Percentiles rank a stretch among this genome's conserved stretches.
These are phyloP conservation scores for Elanoides forficatus DNA, from an alignment of 2,113 vertebrate genomes.

Conservation along the genomic window DNA sequence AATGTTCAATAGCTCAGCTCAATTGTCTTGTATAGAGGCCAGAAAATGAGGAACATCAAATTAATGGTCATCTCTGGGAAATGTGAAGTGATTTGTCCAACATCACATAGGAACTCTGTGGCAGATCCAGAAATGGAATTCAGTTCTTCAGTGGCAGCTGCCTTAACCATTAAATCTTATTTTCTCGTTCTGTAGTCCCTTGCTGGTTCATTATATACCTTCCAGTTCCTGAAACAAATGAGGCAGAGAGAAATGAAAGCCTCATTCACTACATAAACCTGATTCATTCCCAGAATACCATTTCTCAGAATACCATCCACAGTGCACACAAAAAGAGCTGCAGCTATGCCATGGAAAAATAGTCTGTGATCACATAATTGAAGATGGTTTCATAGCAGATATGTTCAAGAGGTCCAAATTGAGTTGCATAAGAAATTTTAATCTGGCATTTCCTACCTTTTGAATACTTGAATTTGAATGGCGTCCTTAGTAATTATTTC, in stretches of 20 bases:
- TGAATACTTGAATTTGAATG: not conserved
- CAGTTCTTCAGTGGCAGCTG: slow-evolving; percentile 19
- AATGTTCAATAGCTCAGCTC: not conserved
- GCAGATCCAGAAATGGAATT: slow-evolving; percentile 49
- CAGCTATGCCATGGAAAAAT: slow-evolving; percentile 8
- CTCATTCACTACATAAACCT: slow-evolving; percentile 49
- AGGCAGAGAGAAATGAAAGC: slow-evolving; percentile 52
- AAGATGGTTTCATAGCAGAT: not conserved
- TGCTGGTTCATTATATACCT: slow-evolving; percentile 60
- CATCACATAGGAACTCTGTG: not conserved
- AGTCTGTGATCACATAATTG: slow-evolving; percentile 18
- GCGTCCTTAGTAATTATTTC: not conserved
- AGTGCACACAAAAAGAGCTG: not conserved
- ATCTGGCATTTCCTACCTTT: not conserved
- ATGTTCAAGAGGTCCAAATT: not conserved
- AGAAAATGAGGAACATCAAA: slow-evolving; percentile 6
- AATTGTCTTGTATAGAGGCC: not conserved
- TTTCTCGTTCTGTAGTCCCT: slow-evolving; percentile 40
- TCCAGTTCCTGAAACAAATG: slow-evolving; percentile 60
- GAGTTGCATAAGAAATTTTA: not conserved
- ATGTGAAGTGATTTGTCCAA: slow-evolving; percentile 41
- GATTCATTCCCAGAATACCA: slow-evolving; percentile 28
- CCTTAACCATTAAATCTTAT: slow-evolving; percentile 61
- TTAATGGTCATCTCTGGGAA: slow-evolving; percentile 39
- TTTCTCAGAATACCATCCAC: slow-evolving; percentile 16